Base-by-base conservation (phyloP, 2,113 vertebrate species). In the Ceratotherium simum region DNA sequence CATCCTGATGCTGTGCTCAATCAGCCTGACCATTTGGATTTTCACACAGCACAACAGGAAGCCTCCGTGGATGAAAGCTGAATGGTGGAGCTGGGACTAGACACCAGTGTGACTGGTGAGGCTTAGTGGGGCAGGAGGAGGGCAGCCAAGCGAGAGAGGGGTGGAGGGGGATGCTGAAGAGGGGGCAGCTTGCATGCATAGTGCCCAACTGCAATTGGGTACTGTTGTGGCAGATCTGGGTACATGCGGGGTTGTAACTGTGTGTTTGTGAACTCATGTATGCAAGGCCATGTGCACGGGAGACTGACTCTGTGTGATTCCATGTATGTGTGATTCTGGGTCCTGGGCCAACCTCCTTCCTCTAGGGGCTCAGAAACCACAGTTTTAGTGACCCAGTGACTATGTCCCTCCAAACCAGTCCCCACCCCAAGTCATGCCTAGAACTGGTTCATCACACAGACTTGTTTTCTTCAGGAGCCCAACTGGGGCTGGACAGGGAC, bases 81-180 rank as follows among this genome's bases (percentile, higher is more conserved):
- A 93, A 46, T 48, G 46, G 69, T 79, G 81, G 83, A 46, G 18
- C 29, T 70, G 27, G 70, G 65, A 60, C 42, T 81, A 97, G 73
- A 64, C 62, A 16, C 31, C 23, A 82, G 31, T 87, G 69, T 51
- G 29, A 94, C 80, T 51, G 88, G 90, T 95, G 70, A 97, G 84
- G 17, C 29, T 78, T 42, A 42, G 33, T 39, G 39, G 48, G 58
- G 17, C 23, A 42, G 67, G 58, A 62, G 21, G 83, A 33, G 23
- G 81, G 67, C 3, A 16, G 54, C 31, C 67, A 42, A 88, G 42
- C 54, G 46, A 78, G 75, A 86, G 67, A 90, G 14, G 16, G 31
- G 4, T 64, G n/a, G 51, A 14, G 12, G 21, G 20, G 29, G 51
- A 2, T 13, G 3, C 3, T 20, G 29, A 23, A 62, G n/a, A 76